Evolutionary conservation across 1,140 invertebrate species (phyloP).

Genomic region (Drosophila rhopaloa): DNA sequence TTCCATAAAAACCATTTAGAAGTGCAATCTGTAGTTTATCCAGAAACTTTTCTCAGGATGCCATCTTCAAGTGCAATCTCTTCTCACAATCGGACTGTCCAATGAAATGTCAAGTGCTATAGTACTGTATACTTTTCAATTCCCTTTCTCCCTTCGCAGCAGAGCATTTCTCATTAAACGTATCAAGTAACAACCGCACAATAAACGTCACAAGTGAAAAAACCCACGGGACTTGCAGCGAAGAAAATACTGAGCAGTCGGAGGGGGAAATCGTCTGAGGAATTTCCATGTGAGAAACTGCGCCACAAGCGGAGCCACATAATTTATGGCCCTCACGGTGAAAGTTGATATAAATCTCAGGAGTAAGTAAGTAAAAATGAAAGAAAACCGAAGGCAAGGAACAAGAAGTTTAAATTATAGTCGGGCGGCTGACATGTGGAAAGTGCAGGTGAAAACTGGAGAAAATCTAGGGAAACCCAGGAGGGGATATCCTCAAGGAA

Average conservation of each 20-base stretch:
- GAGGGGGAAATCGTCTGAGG: slow-evolving; percentile 50
- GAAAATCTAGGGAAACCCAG: slow-evolving; percentile 11
- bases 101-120: slow-evolving; percentile 20
- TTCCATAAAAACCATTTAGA: slow-evolving; percentile 5
- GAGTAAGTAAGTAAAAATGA: slow-evolving; percentile 59
- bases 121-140: slow-evolving; percentile 1
- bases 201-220: slow-evolving; percentile 72
- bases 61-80: slow-evolving; percentile 19
- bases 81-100: slow-evolving; percentile 26
- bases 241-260: slow-evolving; percentile 1
- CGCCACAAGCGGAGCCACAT: slow-evolving; percentile 42
- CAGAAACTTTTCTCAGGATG: slow-evolving; percentile 5
- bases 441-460: slow-evolving; percentile 34
- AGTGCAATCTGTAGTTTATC: slow-evolving; percentile 20
- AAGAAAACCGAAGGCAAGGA: slow-evolving; percentile 1
- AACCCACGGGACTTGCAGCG: slow-evolving; percentile 52
- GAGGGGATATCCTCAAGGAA: slow-evolving; percentile 27
- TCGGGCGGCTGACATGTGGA: slow-evolving; percentile 52
- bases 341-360: slow-evolving; percentile 79
- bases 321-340: slow-evolving; percentile 77
- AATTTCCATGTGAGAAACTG: slow-evolving; percentile 67
- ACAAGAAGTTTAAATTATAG: slow-evolving; percentile 45
- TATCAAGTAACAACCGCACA: slow-evolving; percentile 75
- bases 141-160: slow-evolving; percentile 19
- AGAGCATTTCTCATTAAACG: slow-evolving; percentile 64